Evolutionary conservation across 2,888 invertebrate genomes (phyloP).

Genomic region (Thereva nobilitata): DNA sequence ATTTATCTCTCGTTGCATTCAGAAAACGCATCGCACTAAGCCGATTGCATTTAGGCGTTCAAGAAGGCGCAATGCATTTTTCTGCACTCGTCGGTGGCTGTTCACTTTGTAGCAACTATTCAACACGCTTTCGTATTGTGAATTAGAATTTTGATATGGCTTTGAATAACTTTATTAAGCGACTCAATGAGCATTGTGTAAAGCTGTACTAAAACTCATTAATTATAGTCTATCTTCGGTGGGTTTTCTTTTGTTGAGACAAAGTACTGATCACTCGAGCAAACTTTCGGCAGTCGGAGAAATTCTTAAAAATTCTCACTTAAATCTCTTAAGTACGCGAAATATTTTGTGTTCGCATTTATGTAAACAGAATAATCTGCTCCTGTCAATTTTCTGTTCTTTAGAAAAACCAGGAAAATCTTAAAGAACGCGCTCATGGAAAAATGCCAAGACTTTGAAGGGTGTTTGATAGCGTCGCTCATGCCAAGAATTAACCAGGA

Average conservation of each 20-base stretch:
- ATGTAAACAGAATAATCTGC: slow-evolving; percentile 6
- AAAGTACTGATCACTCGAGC: too few relatives aligned
- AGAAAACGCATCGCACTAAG: not conserved
- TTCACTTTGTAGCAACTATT: too few relatives aligned
- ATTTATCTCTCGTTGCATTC: not conserved
- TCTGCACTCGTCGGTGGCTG: not conserved
- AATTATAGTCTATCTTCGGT: too few relatives aligned
- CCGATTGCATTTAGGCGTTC: not conserved
- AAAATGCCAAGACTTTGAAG: slow-evolving; percentile 25
- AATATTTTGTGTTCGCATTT: not conserved
- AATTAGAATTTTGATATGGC: too few relatives aligned
- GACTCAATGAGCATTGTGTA: too few relatives aligned
- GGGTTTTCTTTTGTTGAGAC: too few relatives aligned
- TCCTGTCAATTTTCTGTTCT: not conserved
- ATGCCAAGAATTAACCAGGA: slow-evolving; percentile 6
- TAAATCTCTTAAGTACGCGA: too few relatives aligned
- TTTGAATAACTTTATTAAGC: too few relatives aligned
- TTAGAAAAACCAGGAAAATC: slow-evolving; percentile 23
- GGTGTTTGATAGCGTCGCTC: slow-evolving; percentile 10
- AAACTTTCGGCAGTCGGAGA: too few relatives aligned
- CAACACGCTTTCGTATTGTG: too few relatives aligned
- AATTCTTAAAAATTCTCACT: too few relatives aligned
- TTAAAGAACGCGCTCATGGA: slow-evolving; percentile 10
- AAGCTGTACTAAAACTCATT: too few relatives aligned
- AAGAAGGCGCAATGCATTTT: slow-evolving; percentile 1